Evolutionary conservation across 2,888 invertebrate species (phyloP), one percentile per base, ranked within the genome.

Genomic region (Colostygia pectinataria): DNA sequence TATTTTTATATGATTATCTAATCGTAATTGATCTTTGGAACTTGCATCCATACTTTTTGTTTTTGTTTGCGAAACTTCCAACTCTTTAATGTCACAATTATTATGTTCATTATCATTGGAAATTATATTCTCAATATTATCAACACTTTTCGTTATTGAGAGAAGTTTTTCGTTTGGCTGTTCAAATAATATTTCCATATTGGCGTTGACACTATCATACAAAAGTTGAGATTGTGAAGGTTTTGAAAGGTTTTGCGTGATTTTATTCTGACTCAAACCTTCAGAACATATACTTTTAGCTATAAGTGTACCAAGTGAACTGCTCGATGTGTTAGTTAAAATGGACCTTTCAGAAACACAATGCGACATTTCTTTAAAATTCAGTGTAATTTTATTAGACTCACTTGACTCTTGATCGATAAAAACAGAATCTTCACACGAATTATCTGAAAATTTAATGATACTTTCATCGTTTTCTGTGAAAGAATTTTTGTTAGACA

Each of bases 121-220:
- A 5, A 4, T 20, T 8, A 6, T 23, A 29, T 25, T 27, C 6
- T 29, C 9, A 7, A 15, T 15, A 8, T 23, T 29, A 10, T 36
- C 24, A 34, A 29, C 18, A 8, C 13, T 20, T 10, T 14, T 7
- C 32, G 5, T 24, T 23, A 15, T 8, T 10, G 32, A 12, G 18
- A 24, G 4, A 8, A 27, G 24, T 13, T 33, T 15, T 24, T 49
- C 15, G 9, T 18, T 39, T 23, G 44, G 20, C 24, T 41, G 39
- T 33, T 41, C 32, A 41, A 48, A 45, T 42, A 47, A 1, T 8
- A 25, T 38, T 45, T 49, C 33, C 41, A 45, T 41, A 29, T 45
- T 49, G 8, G 44, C 41, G 36, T 45, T 38, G 6, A 50, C 10
- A 14, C 23, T 36, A 36, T 50, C 50, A 20, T 20, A 48, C 25